Base-by-base conservation (phyloP, 1,140 invertebrate genomes). In the Acromyrmex charruanus region DNA sequence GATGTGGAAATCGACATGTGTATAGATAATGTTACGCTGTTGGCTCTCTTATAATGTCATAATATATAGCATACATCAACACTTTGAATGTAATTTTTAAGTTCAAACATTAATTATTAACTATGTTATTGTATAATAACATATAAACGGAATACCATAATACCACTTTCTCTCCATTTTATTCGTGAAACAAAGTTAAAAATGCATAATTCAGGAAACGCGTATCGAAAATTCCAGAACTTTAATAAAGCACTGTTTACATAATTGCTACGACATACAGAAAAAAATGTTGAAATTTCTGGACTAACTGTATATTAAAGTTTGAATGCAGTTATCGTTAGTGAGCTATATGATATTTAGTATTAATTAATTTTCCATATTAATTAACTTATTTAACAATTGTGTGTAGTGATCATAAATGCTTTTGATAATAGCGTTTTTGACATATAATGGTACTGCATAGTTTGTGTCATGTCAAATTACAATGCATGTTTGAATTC, bases 281-380 rank as follows among this genome's bases (percentile, higher is more conserved):
- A 28, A 28, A 28, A 55, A 80, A 68, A 39, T 51, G 28, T 21
- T 66, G 3, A 51, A 80, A 55, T 55, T 80, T 25, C 9, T 25
- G 55, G 9, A 39, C 12, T n/a, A 25, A 68, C 0, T 14, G 18
- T 6, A 35, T 7, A 35, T 55, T 68, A 53, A 66, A 12, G 9
- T 55, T 31, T 25, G 9, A 2, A 25, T 18, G 7, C 3, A 66
- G 55, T 68, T 66, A 66, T 14, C 4, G 12, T 21, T 68, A 55
- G 35, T 80, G 14, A 68, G 61, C 9, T 31, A 25, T 18, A 39
- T 25, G 9, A 68, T 53, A 80, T 39, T 55, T 31, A 21, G n/a
- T 9, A 68, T 55, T 58, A 68, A 68, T 80, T 68, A 68, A 80
- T 77, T 39, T 77, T 35, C 2, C 12, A n/a, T 31, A 77, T 77